Conservation (phyloP, 2,888 invertebrate species). For the Priocnemis perturbator region DNA sequence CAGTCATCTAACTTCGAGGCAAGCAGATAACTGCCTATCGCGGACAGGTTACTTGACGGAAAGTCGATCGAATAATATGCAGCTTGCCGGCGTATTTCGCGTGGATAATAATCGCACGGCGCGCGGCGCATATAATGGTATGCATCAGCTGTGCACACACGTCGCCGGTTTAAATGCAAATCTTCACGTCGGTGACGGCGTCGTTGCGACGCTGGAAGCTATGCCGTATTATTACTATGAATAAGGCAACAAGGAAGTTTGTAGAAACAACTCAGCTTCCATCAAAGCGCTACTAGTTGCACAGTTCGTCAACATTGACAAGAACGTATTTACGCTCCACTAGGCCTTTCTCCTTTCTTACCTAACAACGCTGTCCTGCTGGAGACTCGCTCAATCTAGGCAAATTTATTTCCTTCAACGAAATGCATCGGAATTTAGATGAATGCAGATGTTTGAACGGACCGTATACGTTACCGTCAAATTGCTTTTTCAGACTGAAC, state of each 20-base stretch:
- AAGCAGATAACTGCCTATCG: too few relatives aligned
- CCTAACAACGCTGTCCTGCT: constrained; percentile 4
- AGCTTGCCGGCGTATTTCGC: neutral
- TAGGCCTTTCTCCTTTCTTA: constrained; percentile 23
- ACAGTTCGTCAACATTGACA: too few relatives aligned
- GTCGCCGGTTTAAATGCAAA: constrained; percentile 39
- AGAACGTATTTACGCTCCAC: neutral
- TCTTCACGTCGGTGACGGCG: constrained; percentile 18
- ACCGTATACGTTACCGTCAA: too few relatives aligned
- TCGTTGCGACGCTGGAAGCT: constrained; percentile 16
- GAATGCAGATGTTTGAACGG: too few relatives aligned
- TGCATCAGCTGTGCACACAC: constrained; percentile 14
- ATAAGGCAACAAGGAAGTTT: constrained; percentile 19
- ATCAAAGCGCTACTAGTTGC: too few relatives aligned
- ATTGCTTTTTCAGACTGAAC: too few relatives aligned
- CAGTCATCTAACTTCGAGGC: too few relatives aligned
- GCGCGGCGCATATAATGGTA: constrained; percentile 22
- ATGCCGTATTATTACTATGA: constrained; percentile 40
- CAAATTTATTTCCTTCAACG: too few relatives aligned
- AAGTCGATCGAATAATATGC: neutral
- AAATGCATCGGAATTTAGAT: too few relatives aligned
- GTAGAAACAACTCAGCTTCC: too few relatives aligned
- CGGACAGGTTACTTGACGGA: neutral
- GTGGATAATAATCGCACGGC: constrained; percentile 27
- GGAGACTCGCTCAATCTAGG: too few relatives aligned